A percentile compares a stretch with the other conserved stretches of the same genome.
phyloP scores from a whole-genome alignment of 2,113 vertebrate species.

The Cromileptes altivelis region DNA sequence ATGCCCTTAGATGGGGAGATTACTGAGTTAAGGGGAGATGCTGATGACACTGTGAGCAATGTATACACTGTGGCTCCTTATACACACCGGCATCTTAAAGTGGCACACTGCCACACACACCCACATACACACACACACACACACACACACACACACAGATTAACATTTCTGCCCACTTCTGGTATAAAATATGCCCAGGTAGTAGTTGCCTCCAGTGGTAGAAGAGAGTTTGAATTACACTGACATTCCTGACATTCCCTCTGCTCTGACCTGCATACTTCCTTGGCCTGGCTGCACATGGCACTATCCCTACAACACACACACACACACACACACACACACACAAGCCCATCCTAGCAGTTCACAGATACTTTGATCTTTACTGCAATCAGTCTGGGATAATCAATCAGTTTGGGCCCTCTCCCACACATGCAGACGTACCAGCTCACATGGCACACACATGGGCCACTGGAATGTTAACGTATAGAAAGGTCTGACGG shows the following conservation, averaged over 20 bases:
- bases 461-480: constrained; percentile 56
- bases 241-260: constrained; percentile 85
- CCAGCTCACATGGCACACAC: constrained; percentile 46
- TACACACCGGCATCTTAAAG: not conserved
- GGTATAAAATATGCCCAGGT: constrained; percentile 66
- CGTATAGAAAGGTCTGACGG: constrained; percentile 14
- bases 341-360: constrained; percentile 23
- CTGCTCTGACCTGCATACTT: constrained; percentile 80
- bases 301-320: constrained; percentile 48
- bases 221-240: constrained; percentile 77
- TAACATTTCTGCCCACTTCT: constrained; percentile 26
- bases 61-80: not conserved
- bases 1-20: not conserved
- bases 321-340: constrained; percentile 45
- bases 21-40: constrained; percentile 12
- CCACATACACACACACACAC: no score
- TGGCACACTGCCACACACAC: not conserved
- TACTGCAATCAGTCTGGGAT: constrained; percentile 50
- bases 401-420: constrained; percentile 62
- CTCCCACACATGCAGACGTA: not conserved
- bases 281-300: constrained; percentile 73
- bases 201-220: constrained; percentile 50
- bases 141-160: not conserved
- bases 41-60: not conserved
- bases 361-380: constrained; percentile 58